Conservation (phyloP, 2,113 vertebrate genomes). For the Meriones unguiculatus region DNA sequence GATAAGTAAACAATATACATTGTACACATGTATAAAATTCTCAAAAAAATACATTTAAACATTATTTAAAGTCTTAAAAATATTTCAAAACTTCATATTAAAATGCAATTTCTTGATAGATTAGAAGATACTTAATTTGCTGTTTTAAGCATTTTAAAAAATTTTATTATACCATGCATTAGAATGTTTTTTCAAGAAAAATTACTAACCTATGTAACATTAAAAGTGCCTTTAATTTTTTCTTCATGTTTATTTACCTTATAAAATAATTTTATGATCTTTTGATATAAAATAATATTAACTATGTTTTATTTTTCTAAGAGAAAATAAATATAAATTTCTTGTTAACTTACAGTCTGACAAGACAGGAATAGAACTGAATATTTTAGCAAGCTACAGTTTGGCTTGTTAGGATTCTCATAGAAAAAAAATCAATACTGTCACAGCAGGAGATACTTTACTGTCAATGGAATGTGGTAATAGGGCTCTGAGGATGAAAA, state of each 20-base stretch:
- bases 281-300: neutral
- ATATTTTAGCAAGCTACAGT: slow-evolving; percentile 78
- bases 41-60: neutral
- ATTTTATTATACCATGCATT: neutral
- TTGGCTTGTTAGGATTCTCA: slow-evolving; percentile 82
- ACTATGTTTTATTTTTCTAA: slow-evolving; percentile 66
- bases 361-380: slow-evolving; percentile 55
- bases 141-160: neutral
- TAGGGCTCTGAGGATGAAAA: slow-evolving; percentile 25
- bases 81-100: neutral
- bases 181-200: neutral
- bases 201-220: neutral
- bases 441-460: slow-evolving; percentile 83
- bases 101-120: neutral
- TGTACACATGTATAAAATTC: neutral
- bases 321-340: slow-evolving; percentile 61
- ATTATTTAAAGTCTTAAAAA: neutral
- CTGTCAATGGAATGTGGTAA: slow-evolving; percentile 80
- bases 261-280: neutral
- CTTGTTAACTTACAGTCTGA: slow-evolving; percentile 60
- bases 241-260: slow-evolving; percentile 4
- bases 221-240: neutral
- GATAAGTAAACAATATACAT: no score
- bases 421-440: slow-evolving; percentile 87
- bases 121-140: neutral